These are phyloP conservation scores for Eumaeus atala DNA, from an alignment of 1,140 invertebrate genomes.

Conservation along the genomic window DNA sequence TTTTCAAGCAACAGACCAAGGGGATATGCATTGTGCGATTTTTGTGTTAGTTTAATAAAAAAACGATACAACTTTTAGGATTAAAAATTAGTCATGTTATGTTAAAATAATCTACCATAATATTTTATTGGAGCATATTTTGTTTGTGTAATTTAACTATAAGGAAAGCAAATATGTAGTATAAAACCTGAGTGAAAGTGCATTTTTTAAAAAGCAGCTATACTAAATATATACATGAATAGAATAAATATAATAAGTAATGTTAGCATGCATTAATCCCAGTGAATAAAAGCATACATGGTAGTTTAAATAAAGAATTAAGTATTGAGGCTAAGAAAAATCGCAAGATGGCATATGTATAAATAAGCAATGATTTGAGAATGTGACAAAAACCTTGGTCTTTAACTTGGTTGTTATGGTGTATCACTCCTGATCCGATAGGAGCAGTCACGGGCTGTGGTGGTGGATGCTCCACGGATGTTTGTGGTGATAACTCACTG, in stretches of 20 bases:
- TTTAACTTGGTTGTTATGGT: slow-evolving; percentile 76
- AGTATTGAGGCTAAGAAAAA: slow-evolving; percentile 37
- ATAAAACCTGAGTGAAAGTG: no score
- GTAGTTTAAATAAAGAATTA: slow-evolving; percentile 11
- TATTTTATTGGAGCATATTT: no score
- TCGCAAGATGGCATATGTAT: slow-evolving; percentile 57
- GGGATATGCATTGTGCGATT: slow-evolving; percentile 61
- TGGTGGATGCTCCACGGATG: slow-evolving; percentile 53
- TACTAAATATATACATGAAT: no score
- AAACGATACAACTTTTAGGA: slow-evolving; percentile 8
- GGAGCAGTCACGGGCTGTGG: slow-evolving; percentile 56
- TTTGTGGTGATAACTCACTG: slow-evolving; percentile 84
- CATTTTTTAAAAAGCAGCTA: no score
- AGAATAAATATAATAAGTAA: no score
- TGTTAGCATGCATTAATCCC: no score
- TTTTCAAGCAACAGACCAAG: slow-evolving; percentile 65
- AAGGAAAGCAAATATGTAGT: no score
- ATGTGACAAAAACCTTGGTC: slow-evolving; percentile 77
- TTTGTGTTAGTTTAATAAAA: slow-evolving; percentile 28
- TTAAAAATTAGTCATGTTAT: slow-evolving; percentile 2
- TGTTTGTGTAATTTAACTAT: no score
- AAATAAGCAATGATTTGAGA: slow-evolving; percentile 43
- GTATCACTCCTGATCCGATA: slow-evolving; percentile 65
- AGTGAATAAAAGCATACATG: neutral
- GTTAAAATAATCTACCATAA: no score